phyloP scores from a whole-genome alignment of 2,888 invertebrate species.

The Isoperla grammatica region DNA sequence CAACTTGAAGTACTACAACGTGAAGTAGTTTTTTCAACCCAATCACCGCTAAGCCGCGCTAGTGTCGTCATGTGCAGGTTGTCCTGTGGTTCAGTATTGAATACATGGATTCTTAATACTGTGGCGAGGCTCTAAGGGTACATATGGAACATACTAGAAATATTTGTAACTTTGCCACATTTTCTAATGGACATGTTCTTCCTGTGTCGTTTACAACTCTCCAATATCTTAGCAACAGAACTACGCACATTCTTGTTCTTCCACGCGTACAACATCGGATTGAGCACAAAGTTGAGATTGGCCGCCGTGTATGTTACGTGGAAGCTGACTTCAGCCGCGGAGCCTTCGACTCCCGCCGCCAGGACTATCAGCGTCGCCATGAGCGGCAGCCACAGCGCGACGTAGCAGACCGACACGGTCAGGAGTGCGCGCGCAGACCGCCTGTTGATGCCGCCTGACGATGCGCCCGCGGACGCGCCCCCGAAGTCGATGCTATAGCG shows the following conservation, averaged over 20 bases:
- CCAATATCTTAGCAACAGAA: not conserved
- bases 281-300: slow-evolving; percentile 14
- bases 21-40: too few relatives aligned
- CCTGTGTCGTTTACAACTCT: slow-evolving; percentile 4
- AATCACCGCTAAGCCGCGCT: too few relatives aligned
- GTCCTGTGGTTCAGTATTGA: too few relatives aligned
- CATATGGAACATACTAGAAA: too few relatives aligned
- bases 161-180: not conserved
- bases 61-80: too few relatives aligned
- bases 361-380: slow-evolving; percentile 4
- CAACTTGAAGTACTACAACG: too few relatives aligned
- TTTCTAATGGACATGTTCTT: not conserved
- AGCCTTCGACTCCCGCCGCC: not conserved
- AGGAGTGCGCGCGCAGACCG: slow-evolving; percentile 12
- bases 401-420: slow-evolving; percentile 5
- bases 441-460: not conserved
- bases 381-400: slow-evolving; percentile 13
- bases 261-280: slow-evolving; percentile 19
- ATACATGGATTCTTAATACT: too few relatives aligned
- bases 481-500: not conserved
- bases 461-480: not conserved
- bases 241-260: slow-evolving; percentile 10
- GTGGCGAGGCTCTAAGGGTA: too few relatives aligned
- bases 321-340: not conserved
- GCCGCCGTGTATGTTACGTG: slow-evolving; percentile 3